phyloP scores from a whole-genome alignment of 2,888 invertebrate species.

The Pristionchus exspectatus region DNA sequence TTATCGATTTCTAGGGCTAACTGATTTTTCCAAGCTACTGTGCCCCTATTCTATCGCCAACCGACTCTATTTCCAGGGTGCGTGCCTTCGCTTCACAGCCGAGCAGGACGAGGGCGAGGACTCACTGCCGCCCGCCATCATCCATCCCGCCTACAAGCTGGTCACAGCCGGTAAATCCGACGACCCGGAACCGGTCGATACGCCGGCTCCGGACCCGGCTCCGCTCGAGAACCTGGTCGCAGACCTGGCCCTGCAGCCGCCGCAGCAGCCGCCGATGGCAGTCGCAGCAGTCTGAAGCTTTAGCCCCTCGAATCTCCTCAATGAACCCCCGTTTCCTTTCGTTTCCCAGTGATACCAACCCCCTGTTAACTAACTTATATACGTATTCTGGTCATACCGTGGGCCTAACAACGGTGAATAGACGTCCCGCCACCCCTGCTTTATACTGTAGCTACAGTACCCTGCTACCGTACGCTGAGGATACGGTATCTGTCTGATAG shows the following conservation, averaged over 20 bases:
- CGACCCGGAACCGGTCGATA: background rate
- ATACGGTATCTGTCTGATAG: background rate
- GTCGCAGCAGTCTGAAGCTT: slow-evolving; percentile 38
- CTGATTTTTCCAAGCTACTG: background rate
- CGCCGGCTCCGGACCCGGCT: slow-evolving; percentile 30
- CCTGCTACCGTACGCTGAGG: background rate
- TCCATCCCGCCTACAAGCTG: slow-evolving; percentile 45
- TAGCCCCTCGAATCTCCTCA: background rate
- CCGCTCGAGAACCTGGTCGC: slow-evolving; percentile 11
- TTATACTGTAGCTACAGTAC: slow-evolving; percentile 11
- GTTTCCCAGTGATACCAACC: slow-evolving; percentile 1
- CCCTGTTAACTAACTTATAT: background rate
- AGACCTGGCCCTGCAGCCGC: slow-evolving; percentile 1
- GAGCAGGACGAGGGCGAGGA: slow-evolving; percentile 16
- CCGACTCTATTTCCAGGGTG: background rate
- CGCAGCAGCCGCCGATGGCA: background rate
- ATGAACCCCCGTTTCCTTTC: background rate
- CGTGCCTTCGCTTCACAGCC: slow-evolving; percentile 50
- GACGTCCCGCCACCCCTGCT: background rate
- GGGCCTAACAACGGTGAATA: background rate
- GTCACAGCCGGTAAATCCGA: background rate
- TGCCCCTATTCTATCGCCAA: background rate
- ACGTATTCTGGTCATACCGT: background rate
- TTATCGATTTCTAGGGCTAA: background rate
- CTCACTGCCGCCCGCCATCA: background rate